Percentiles rank a stretch among this genome's conserved stretches.
Evolutionary conservation across 2,113 vertebrate genomes (phyloP).

Genomic region (Thomomys bottae): DNA sequence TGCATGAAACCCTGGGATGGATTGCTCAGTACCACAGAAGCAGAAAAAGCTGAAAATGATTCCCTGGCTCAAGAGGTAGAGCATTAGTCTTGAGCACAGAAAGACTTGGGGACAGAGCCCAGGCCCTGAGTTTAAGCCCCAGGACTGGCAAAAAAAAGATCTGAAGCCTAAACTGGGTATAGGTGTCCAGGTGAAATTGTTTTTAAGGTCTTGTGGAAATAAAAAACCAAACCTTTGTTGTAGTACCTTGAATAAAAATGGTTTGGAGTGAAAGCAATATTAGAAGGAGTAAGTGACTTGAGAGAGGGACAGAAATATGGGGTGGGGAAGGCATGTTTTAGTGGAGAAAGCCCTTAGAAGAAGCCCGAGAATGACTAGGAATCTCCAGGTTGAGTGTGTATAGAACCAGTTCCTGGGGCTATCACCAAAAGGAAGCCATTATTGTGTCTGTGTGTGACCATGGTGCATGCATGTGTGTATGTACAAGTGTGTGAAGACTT

Average conservation of each 20-base stretch:
- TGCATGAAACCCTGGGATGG: too few species aligned
- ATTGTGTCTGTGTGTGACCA: neutral
- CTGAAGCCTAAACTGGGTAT: too few species aligned
- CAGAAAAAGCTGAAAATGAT: too few species aligned
- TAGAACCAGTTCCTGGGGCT: neutral
- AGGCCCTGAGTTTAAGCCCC: too few species aligned
- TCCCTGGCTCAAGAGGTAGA: too few species aligned
- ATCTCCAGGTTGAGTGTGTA: neutral
- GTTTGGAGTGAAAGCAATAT: neutral
- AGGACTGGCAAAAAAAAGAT: too few species aligned
- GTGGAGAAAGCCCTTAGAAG: neutral
- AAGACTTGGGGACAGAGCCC: too few species aligned
- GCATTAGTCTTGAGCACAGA: too few species aligned
- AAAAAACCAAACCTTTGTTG: neutral
- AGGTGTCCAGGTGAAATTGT: too few species aligned
- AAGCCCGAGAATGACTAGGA: neutral
- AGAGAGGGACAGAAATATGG: neutral
- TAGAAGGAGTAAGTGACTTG: neutral
- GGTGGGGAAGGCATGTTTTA: neutral
- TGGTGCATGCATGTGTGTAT: neutral
- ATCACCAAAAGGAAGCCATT: too few species aligned
- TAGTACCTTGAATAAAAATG: neutral
- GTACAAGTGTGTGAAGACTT: too few species aligned
- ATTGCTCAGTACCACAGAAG: too few species aligned
- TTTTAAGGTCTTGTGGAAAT: constrained; percentile 8